Percentiles rank a stretch among this genome's conserved stretches.
These are phyloP conservation scores for Bombus impatiens DNA, from an alignment of 1,140 invertebrate genomes.

Conservation along the genomic window DNA sequence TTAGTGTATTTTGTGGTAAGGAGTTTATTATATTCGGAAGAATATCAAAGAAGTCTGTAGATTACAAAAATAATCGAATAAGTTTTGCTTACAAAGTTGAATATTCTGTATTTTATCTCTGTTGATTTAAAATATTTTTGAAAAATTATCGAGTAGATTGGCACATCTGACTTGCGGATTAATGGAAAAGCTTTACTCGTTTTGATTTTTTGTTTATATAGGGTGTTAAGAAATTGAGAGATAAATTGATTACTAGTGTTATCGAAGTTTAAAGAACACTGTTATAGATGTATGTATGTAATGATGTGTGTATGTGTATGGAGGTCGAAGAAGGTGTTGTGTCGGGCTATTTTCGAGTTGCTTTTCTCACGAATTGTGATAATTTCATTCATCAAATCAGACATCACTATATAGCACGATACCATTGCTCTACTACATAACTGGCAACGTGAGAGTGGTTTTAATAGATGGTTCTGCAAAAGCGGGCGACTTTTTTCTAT, in stretches of 20 bases:
- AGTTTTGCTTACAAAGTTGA: too few species aligned
- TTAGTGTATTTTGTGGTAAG: too few species aligned
- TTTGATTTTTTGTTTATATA: background rate
- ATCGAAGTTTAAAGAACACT: constrained; percentile 29
- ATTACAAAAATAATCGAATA: too few species aligned
- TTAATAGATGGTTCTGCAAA: constrained; percentile 49
- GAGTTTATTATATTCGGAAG: background rate
- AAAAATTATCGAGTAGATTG: too few species aligned
- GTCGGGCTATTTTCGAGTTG: constrained; percentile 20
- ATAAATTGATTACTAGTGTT: background rate
- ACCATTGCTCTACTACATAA: constrained; percentile 65
- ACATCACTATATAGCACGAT: constrained; percentile 62
- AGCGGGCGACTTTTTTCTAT: constrained; percentile 44
- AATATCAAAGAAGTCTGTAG: background rate
- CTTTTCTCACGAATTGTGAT: constrained; percentile 6
- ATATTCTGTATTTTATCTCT: background rate
- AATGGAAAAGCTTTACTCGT: too few species aligned
- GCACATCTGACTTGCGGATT: background rate
- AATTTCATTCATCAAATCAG: constrained; percentile 45
- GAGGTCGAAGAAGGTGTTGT: background rate
- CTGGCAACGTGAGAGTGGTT: constrained; percentile 59
- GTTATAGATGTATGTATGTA: background rate
- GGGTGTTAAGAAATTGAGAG: background rate
- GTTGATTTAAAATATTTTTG: too few species aligned
- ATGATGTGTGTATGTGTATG: background rate